Evolutionary conservation across 2,113 vertebrate genomes (phyloP), one percentile per base, ranked within the genome.

Genomic region (Mesoclemmys tuberculata): DNA sequence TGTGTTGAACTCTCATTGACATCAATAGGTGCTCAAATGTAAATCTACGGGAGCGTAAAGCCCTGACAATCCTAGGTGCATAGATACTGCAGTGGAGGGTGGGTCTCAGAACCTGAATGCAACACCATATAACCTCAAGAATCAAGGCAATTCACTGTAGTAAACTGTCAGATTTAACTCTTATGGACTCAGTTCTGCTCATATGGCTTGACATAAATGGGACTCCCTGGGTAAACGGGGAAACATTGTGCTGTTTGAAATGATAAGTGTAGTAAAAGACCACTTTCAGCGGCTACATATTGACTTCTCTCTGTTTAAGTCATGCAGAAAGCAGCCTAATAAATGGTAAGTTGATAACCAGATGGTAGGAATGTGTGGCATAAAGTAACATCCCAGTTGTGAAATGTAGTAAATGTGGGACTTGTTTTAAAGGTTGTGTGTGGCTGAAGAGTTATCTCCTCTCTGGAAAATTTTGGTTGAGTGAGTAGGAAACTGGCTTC

Each of bases 211-310:
- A 4, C 80, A 54, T 75, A 0, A 3, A 35, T 77, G 10, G 26
- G 77, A 35, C 58, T 93, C 56, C 8, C 6, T 38, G 49, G 75
- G 29, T 87, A 88, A 85, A 68, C 41, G 29, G 49, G 35, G 21
- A 87, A 80, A 7, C 5, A 2, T 92, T 51, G 56, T 49, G n/a
- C 9, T 85, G 52, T 83, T 89, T 89, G 27, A 83, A 61, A 92
- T 78, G 7, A 83, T 41, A 90, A 89, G 22, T 68, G 55, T 49
- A 64, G 8, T 27, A 56, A 56, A 56, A 56, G 55, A 56, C 24
- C 10, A 24, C 24, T 56, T 56, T 56, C 55, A 56, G 24, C 10
- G 8, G 10, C 10, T 56, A 56, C 55, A 26, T 56, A 56, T 88
- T 86, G 35, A 0, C 56, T 90, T 71, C 81, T 84, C 11, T 61